These are phyloP conservation scores for Xenopus laevis DNA, from an alignment of 2,113 vertebrate genomes.

Conservation along the genomic window DNA sequence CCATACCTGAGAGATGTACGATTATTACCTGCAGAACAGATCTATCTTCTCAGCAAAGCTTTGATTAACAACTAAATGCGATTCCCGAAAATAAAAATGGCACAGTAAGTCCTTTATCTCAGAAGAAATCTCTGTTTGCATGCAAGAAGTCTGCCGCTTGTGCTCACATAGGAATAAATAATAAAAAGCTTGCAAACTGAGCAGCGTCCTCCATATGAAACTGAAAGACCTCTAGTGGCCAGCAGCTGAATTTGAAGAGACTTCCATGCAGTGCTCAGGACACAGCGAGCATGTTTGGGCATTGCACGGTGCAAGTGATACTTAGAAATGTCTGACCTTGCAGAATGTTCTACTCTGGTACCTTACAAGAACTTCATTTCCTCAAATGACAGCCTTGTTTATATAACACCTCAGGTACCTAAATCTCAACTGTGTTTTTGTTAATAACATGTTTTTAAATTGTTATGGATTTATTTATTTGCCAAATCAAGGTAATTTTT, in stretches of 20 bases:
- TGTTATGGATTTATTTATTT: no score
- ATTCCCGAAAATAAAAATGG: constrained; percentile 58
- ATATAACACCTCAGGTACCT: no score
- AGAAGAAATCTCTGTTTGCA: constrained; percentile 60
- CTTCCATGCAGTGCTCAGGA: constrained; percentile 9
- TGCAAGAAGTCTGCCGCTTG: constrained; percentile 60
- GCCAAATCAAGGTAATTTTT: no score
- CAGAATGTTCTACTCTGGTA: constrained; percentile 1
- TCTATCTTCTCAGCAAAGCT: constrained; percentile 52
- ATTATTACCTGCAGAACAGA: constrained; percentile 59
- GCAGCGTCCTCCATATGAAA: constrained; percentile 20
- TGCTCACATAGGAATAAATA: constrained; percentile 72
- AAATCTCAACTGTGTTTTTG: no score
- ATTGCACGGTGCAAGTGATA: constrained; percentile 13
- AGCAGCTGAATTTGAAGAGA: constrained; percentile 49
- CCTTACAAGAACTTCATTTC: no score
- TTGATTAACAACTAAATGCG: constrained; percentile 47
- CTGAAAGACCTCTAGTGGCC: constrained; percentile 69
- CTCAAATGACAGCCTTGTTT: no score
- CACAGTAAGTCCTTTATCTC: constrained; percentile 53
- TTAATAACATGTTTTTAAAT: no score
- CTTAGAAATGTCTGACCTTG: not conserved
- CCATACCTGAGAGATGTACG: constrained; percentile 69
- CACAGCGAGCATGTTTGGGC: constrained; percentile 52
- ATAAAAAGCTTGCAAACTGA: constrained; percentile 47